Evolutionary conservation across 2,888 invertebrate genomes (phyloP).

Genomic region (Parapristionchus giblindavisi): DNA sequence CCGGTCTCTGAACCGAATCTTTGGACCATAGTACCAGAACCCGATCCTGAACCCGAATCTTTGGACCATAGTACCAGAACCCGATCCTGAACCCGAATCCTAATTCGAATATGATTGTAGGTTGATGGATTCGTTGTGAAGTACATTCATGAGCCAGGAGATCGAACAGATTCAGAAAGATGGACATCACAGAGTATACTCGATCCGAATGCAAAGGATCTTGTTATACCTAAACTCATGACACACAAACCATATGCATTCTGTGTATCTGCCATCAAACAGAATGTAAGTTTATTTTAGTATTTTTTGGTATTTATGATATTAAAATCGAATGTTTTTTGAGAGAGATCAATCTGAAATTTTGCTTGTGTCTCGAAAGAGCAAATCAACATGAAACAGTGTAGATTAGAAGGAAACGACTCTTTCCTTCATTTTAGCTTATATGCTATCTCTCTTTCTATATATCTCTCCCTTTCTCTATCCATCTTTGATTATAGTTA

Average conservation of each 20-base stretch:
- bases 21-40: too few relatives aligned
- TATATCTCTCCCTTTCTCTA: too few relatives aligned
- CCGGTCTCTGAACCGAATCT: background rate
- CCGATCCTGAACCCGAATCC: background rate
- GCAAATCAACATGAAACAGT: too few relatives aligned
- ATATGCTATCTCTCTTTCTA: too few relatives aligned
- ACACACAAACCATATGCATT: constrained; percentile 68
- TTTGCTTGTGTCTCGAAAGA: too few relatives aligned
- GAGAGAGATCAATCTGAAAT: too few relatives aligned
- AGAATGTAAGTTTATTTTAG: constrained; percentile 58
- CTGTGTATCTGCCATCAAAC: constrained; percentile 66
- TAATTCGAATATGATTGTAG: constrained; percentile 40
- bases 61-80: too few relatives aligned
- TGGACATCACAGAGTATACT: constrained; percentile 6
- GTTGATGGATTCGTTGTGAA: constrained; percentile 67
- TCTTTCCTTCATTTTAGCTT: too few relatives aligned
- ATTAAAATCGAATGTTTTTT: too few relatives aligned
- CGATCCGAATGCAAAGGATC: constrained; percentile 46
- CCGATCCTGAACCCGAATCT: background rate
- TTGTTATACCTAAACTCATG: constrained; percentile 57
- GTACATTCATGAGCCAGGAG: constrained; percentile 67
- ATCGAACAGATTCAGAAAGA: constrained; percentile 45
- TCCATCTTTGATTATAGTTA: too few relatives aligned
- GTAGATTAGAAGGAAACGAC: too few relatives aligned
- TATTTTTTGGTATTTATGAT: too few relatives aligned